phyloP scores from a whole-genome alignment of 2,797 vertebrate species.

The Gallinago nigripennis region DNA sequence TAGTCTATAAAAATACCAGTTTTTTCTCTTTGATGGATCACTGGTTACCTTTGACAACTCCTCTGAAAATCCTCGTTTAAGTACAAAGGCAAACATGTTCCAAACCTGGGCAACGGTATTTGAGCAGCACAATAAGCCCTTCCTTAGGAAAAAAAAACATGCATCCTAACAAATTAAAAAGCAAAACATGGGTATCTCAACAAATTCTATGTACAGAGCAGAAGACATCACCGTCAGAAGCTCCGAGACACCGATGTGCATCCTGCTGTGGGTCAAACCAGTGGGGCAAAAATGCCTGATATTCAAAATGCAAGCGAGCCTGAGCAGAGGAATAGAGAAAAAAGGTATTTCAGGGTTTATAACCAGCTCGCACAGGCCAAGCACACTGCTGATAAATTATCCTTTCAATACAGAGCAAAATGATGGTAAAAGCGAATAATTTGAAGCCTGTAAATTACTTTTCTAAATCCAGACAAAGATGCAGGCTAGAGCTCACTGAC shows the following conservation, averaged over 20 bases:
- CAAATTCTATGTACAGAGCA: not conserved
- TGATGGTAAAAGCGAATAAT: not conserved
- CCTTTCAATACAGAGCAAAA: not conserved
- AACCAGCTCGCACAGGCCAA: not conserved
- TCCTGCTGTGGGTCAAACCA: not conserved
- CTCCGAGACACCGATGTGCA: not conserved
- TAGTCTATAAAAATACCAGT: not conserved
- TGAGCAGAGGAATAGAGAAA: not conserved
- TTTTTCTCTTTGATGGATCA: not conserved
- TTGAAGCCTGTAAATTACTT: not conserved
- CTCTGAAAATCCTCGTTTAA: not conserved
- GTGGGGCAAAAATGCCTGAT: not conserved
- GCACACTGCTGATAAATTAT: not conserved
- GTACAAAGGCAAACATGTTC: not conserved
- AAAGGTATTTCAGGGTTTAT: not conserved
- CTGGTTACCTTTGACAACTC: not conserved
- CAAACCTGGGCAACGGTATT: not conserved
- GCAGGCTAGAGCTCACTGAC: not conserved
- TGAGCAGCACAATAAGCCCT: not conserved
- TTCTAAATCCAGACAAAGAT: not conserved
- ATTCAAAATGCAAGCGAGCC: not conserved
- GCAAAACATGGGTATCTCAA: not conserved
- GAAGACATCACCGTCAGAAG: not conserved
- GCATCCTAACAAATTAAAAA: not conserved
- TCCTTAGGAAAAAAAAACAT: not conserved